These are phyloP conservation scores for Aegypius monachus DNA, from an alignment of 2,113 vertebrate genomes.

Conservation along the genomic window DNA sequence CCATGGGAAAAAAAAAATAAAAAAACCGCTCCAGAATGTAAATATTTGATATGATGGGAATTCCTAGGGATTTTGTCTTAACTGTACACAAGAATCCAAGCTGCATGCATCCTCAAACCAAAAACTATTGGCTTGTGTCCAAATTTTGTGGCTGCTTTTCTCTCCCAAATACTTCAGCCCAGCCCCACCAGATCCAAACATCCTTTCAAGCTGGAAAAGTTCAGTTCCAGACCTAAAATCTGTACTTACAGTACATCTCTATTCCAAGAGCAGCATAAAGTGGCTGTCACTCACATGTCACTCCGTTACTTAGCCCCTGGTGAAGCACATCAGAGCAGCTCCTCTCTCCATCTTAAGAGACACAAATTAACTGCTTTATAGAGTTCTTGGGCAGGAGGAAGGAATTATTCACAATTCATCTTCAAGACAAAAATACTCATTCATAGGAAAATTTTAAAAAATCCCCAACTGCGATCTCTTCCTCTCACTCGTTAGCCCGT, in stretches of 20 bases:
- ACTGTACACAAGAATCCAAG: not conserved
- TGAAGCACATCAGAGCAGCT: not conserved
- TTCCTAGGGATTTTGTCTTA: not conserved
- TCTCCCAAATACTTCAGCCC: not conserved
- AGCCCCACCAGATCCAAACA: not conserved
- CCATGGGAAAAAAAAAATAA: not conserved
- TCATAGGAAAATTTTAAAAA: not conserved
- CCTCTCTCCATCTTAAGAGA: not conserved
- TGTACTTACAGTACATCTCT: not conserved
- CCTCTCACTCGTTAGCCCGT: not conserved
- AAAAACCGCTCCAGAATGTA: not conserved
- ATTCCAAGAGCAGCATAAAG: not conserved
- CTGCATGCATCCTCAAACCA: constrained; percentile 32
- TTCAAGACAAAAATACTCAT: constrained; percentile 19
- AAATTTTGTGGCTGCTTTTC: constrained; percentile 1
- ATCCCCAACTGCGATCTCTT: not conserved
- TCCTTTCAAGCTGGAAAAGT: not conserved
- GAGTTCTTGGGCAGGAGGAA: not conserved
- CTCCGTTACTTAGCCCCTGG: not conserved
- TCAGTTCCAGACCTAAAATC: not conserved
- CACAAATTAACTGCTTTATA: not conserved
- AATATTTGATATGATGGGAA: not conserved
- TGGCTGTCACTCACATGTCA: not conserved
- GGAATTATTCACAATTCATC: constrained; percentile 4
- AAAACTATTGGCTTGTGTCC: constrained; percentile 15